A percentile compares a stretch with the other conserved stretches of the same genome.
These are phyloP conservation scores for Amiota mariae DNA, from an alignment of 2,888 invertebrate genomes.

Conservation along the genomic window DNA sequence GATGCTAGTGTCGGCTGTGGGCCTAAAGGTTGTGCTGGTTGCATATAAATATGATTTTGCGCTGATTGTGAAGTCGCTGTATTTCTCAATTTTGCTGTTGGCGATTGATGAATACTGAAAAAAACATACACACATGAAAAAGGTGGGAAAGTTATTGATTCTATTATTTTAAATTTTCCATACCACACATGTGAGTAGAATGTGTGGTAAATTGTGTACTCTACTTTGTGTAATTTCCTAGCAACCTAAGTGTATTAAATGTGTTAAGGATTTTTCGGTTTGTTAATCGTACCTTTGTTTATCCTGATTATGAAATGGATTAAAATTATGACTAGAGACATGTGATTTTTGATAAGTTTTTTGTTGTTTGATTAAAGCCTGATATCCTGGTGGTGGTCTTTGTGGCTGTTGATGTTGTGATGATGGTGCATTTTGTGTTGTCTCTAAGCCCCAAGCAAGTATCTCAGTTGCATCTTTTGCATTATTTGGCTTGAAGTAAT, in stretches of 20 bases:
- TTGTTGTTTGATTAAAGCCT: conserved; percentile 40
- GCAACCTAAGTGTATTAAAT: background rate
- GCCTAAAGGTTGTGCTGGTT: conserved; percentile 38
- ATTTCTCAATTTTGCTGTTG: conserved; percentile 38
- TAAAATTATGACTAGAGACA: conserved; percentile 71
- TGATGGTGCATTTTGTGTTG: conserved; percentile 58
- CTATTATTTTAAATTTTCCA: background rate
- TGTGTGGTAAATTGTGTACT: no score
- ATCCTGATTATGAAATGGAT: conserved; percentile 68
- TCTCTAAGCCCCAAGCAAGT: conserved; percentile 78
- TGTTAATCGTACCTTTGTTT: conserved; percentile 68
- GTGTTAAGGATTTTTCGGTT: conserved; percentile 23
- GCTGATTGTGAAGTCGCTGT: conserved; percentile 52
- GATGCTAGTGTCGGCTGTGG: conserved; percentile 40
- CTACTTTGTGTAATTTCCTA: no score
- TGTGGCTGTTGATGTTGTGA: conserved; percentile 42
- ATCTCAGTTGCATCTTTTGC: conserved; percentile 78
- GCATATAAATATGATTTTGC: conserved; percentile 63
- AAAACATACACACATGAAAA: background rate
- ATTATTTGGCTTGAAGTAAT: conserved; percentile 74
- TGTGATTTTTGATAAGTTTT: conserved; percentile 61
- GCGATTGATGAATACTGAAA: conserved; percentile 15
- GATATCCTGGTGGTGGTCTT: conserved; percentile 49
- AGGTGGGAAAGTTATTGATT: background rate
- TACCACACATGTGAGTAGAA: no score